A percentile compares a stretch with the other conserved stretches of the same genome.
These are phyloP conservation scores for Rhinogobius similis DNA, from an alignment of 2,113 vertebrate genomes.

Conservation along the genomic window DNA sequence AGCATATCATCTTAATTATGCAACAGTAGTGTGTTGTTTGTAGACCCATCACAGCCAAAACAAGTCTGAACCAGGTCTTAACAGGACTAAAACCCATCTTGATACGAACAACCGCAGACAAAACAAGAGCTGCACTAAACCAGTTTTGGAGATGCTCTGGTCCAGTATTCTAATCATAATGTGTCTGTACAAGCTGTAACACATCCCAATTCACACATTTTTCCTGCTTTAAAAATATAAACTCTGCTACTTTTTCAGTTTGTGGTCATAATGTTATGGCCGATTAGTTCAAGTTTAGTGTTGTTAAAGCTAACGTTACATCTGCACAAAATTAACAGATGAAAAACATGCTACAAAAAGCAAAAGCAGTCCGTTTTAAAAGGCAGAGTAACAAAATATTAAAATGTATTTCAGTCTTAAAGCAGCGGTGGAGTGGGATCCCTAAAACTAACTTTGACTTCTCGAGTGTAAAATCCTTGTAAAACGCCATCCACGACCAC, in stretches of 20 bases:
- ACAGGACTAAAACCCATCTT: too few species aligned
- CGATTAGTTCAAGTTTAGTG: neutral
- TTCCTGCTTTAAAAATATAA: neutral
- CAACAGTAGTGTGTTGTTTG: neutral
- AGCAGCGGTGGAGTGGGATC: constrained; percentile 1
- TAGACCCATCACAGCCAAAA: neutral
- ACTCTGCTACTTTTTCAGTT: neutral
- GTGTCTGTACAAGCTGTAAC: neutral
- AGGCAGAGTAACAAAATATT: neutral
- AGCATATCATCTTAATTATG: too few species aligned
- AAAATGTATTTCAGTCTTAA: neutral
- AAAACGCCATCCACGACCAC: constrained; percentile 75
- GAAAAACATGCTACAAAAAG: neutral
- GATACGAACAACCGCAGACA: too few species aligned
- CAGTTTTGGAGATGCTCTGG: too few species aligned
- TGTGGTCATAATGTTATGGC: neutral
- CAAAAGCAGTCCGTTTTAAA: neutral
- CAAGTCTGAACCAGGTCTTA: too few species aligned
- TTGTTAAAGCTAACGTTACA: neutral
- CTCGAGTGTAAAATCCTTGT: constrained; percentile 76
- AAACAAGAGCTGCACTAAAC: too few species aligned
- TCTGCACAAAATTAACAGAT: neutral
- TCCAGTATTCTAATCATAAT: too few species aligned
- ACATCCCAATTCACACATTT: neutral
- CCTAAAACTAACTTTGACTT: constrained; percentile 71